These are phyloP conservation scores for Pseudococcus viburni DNA, from an alignment of 2,888 invertebrate genomes.

Conservation along the genomic window DNA sequence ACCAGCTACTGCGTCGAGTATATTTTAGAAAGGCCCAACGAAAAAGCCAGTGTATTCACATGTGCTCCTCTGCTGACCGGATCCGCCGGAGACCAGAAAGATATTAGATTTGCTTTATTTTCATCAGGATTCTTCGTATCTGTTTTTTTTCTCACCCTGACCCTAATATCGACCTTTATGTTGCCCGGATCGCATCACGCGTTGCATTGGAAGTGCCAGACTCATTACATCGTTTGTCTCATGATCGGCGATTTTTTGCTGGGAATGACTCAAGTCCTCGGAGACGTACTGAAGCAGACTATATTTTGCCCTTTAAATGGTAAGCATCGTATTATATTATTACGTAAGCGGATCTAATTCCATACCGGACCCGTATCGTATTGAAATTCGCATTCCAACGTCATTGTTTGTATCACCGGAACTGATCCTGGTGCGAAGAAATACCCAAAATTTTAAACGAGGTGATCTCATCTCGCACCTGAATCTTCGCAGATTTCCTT, in stretches of 20 bases:
- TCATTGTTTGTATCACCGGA: too few species aligned
- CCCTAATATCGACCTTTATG: conserved; percentile 83
- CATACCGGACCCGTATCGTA: not conserved
- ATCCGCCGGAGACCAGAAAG: conserved; percentile 67
- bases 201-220: conserved; percentile 90
- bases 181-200: conserved; percentile 88
- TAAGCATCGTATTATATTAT: conserved; percentile 73
- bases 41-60: conserved; percentile 76
- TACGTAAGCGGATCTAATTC: not conserved
- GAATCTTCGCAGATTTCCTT: not conserved
- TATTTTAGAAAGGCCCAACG: conserved; percentile 70
- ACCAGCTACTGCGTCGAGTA: conserved; percentile 72
- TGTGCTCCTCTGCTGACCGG: conserved; percentile 71
- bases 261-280: conserved; percentile 83
- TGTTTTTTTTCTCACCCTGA: conserved; percentile 85
- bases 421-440: not conserved
- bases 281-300: conserved; percentile 71
- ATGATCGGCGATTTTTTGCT: conserved; percentile 85
- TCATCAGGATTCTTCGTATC: conserved; percentile 85
- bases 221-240: conserved; percentile 87
- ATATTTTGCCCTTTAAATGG: conserved; percentile 75
- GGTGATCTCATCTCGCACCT: not conserved
- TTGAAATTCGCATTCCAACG: not conserved
- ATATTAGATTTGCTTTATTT: conserved; percentile 80
- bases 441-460: not conserved